Base-by-base conservation (phyloP, 2,113 vertebrate genomes). In the Onychorhynchus coronatus region DNA sequence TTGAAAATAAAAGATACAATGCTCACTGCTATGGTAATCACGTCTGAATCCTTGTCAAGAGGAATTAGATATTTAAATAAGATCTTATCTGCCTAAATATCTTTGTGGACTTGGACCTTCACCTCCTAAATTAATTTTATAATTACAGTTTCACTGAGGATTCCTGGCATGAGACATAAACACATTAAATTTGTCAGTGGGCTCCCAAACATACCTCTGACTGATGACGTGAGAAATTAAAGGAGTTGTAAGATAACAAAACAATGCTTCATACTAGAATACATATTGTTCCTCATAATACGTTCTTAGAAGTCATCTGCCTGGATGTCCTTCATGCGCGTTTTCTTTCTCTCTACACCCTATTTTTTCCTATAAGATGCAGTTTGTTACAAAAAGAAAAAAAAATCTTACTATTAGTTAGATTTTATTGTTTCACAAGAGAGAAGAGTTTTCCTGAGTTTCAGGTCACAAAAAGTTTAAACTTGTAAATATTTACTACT, bases 321-420 rank as follows among this genome's bases (percentile, higher is more conserved):
- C 50, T 75, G 63, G 2, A 3, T 46, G 33, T 55, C 42, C 19
- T 81, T 75, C 25, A 66, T 22, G 28, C 8, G 67, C 0, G 1
- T 58, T 6, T 81, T 22, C 22, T 30, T n/a, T 50, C 15, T 13
- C 3, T 35, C 5, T 15, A 47, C 16, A 55, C 6, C 5, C 1
- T 4, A 0, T 2, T 11, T 28, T 52, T 11, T 1, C 0, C 24
- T 33, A 9, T 31, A 24, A 39, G 15, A 41, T 63, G 4, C 0
- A 61, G 12, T 24, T n/a, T 27, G 13, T n/a, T 35, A 27, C 5
- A 31, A n/a, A 63, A 12, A 47, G 25, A 19, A 19, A 18, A 39
- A 19, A 15, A 35, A 4, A 24, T 7, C 8, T 68, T 41, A n/a
- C 11, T 2, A 19, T 56, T 56, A 23, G 4, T 55, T 55, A 74